Conservation (phyloP, 2,888 invertebrate species). For the Chrysolina haemoptera region DNA sequence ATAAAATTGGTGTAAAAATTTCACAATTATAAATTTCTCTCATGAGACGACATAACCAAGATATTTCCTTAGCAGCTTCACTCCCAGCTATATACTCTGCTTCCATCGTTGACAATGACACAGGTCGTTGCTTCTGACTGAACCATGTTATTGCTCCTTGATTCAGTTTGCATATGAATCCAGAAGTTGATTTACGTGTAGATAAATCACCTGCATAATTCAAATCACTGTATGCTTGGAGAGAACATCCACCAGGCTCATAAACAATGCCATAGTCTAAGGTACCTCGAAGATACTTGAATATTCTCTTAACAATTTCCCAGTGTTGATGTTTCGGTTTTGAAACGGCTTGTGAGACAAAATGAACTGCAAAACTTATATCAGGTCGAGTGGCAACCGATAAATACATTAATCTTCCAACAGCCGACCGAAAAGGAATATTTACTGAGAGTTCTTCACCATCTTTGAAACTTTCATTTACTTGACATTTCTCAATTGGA, state of each 20-base stretch:
- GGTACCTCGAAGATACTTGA: conserved; percentile 13
- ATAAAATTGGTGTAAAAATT: too few species aligned
- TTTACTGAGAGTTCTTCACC: not conserved
- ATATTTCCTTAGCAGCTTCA: conserved; percentile 17
- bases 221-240: conserved; percentile 2
- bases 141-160: not conserved
- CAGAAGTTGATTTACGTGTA: conserved; percentile 2
- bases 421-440: conserved; percentile 6
- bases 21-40: too few species aligned
- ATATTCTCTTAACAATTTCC: conserved; percentile 3
- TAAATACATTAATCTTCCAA: conserved; percentile 1
- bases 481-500: conserved; percentile 35
- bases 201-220: conserved; percentile 2
- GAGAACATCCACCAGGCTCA: not conserved
- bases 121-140: too few species aligned
- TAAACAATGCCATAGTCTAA: conserved; percentile 1
- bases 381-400: not conserved
- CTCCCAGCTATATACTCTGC: conserved; percentile 8
- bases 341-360: conserved; percentile 3
- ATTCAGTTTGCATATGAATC: not conserved
- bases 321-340: not conserved
- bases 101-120: conserved; percentile 16
- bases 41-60: not conserved
- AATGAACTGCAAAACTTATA: conserved; percentile 2
- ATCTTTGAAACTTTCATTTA: not conserved